Conservation (phyloP, 2,888 invertebrate genomes). For the Cerastoderma edule region DNA sequence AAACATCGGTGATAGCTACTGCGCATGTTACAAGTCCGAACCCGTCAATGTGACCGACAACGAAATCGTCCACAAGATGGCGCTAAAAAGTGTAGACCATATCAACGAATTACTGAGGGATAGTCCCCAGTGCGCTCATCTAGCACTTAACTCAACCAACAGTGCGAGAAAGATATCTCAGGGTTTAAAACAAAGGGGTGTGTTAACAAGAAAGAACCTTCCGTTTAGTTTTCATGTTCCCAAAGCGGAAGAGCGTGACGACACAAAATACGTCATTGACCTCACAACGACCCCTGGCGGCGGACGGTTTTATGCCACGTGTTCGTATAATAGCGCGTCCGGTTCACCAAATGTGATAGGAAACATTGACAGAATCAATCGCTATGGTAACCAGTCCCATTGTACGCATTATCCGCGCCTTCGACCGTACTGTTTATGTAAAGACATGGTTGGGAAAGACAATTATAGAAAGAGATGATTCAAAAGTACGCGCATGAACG, state of each 20-base stretch:
- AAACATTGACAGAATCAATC: conserved; percentile 46
- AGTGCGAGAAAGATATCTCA: conserved; percentile 29
- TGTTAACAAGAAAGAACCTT: conserved; percentile 29
- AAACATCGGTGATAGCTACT: conserved; percentile 96
- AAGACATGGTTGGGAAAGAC: conserved; percentile 21
- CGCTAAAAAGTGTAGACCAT: conserved; percentile 66
- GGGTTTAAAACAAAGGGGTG: conserved; percentile 22
- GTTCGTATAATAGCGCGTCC: conserved; percentile 12
- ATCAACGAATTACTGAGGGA: conserved; percentile 42
- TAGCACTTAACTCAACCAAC: conserved; percentile 71
- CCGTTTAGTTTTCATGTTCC: conserved; percentile 87
- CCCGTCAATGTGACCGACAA: conserved; percentile 34
- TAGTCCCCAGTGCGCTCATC: conserved; percentile 87
- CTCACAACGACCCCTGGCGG: conserved; percentile 55
- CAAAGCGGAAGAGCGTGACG: conserved; percentile 85
- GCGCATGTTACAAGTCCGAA: conserved; percentile 93
- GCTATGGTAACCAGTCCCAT: conserved; percentile 58
- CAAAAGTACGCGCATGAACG: no score
- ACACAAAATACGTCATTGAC: conserved; percentile 38
- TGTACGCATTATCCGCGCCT: conserved; percentile 44
- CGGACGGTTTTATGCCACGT: conserved; percentile 57
- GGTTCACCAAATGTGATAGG: conserved; percentile 25
- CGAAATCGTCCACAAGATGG: conserved; percentile 25
- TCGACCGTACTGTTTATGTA: conserved; percentile 56
- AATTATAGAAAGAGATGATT: no score